Base-by-base conservation (phyloP, 2,888 invertebrate species). In the Microchrysa polita region DNA sequence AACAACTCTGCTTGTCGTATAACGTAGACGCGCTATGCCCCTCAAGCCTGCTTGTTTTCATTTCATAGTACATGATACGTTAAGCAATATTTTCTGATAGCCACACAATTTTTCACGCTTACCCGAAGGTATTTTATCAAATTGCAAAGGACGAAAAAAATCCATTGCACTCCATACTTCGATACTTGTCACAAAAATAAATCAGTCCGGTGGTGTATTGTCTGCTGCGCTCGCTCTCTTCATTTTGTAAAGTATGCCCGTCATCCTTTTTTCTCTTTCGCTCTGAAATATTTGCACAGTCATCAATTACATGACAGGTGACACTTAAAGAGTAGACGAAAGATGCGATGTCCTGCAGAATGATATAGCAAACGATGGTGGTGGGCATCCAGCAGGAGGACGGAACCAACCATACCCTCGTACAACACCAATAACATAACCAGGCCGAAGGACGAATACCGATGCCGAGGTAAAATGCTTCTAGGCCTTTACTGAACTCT, bases 271-370 rank as follows among this genome's bases (percentile, higher is more conserved):
- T 16, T 10, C n/a, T n/a, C n/a, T n/a, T 12, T 20, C 52, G 5
- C 5, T 20, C 20, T 12, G 55, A 57, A 55, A 69, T 69, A 69
- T 55, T 55, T 69, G 69, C 69, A 40, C 55, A 40, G 69, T 69
- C 69, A 69, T 69, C 69, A 69, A 69, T 69, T 69, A 69, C 57
- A 27, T 55, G 69, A 55, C 69, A 69, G 69, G 69, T 69, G 69
- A 69, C 69, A 69, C 69, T 69, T 57, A 12, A 69, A 57, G n/a
- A n/a, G 40, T 20, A 69, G 57, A 69, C 57, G 69, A 69, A 69
- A 69, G 57, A 69, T 69, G 55, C 42, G 57, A 69, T 67, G 34
- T 69, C 34, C 55, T 42, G n/a, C 55, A 23, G 44, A 12, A 34
- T 18, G 65, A 9, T 55, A n/a, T n/a, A 34, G 61, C 42, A 65